These are phyloP conservation scores for Caenorhabditis sp. DNA, from an alignment of 2,888 invertebrate species.

Conservation along the genomic window DNA sequence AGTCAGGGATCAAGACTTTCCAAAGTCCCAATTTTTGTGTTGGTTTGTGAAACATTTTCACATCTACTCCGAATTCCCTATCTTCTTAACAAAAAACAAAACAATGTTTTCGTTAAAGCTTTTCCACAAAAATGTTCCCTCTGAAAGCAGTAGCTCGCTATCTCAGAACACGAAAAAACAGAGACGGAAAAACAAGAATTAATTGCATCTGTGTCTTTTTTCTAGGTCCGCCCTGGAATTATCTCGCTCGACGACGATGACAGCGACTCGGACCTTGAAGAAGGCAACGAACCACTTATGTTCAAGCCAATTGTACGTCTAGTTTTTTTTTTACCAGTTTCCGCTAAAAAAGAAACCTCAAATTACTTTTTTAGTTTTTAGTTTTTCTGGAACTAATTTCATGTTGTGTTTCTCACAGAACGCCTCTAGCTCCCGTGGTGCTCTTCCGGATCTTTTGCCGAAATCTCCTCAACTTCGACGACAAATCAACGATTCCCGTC, in stretches of 20 bases:
- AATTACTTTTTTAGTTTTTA: conserved; percentile 10
- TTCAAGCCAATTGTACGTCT: conserved; percentile 66
- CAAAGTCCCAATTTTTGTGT: too few species aligned
- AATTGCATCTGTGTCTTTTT: conserved; percentile 7
- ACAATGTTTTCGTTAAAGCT: too few species aligned
- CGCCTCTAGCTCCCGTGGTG: conserved; percentile 64
- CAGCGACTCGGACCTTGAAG: conserved; percentile 62
- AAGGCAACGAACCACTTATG: conserved; percentile 63
- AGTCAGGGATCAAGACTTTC: too few species aligned
- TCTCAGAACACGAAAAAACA: background rate
- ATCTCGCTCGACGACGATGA: conserved; percentile 64
- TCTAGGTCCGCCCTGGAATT: conserved; percentile 57
- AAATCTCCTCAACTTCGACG: conserved; percentile 69
- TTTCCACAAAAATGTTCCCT: background rate
- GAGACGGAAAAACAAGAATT: conserved; percentile 14
- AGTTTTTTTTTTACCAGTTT: too few species aligned
- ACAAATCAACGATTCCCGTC: conserved; percentile 53
- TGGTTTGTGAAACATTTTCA: too few species aligned
- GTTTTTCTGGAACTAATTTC: background rate
- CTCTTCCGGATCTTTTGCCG: conserved; percentile 75
- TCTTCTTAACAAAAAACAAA: too few species aligned
- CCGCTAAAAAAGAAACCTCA: too few species aligned
- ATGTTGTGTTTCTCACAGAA: conserved; percentile 28
- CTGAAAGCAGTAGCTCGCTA: background rate
- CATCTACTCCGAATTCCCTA: too few species aligned